phyloP scores from a whole-genome alignment of 2,113 vertebrate genomes.

The Syngnathus typhle region DNA sequence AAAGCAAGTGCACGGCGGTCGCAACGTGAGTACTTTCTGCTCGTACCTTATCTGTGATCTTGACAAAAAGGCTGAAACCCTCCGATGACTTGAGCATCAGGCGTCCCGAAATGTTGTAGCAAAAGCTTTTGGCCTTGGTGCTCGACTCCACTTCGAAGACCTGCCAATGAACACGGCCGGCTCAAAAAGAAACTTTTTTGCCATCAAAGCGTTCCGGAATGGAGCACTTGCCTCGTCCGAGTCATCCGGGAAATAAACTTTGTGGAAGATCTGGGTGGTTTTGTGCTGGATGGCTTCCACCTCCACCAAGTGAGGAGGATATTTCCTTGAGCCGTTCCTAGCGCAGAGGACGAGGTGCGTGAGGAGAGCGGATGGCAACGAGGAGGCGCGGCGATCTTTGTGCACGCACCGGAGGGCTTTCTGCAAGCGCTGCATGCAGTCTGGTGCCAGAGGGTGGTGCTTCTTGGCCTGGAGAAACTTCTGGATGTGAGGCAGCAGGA shows the following conservation, averaged over 20 bases:
- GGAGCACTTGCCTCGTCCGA: conserved; percentile 83
- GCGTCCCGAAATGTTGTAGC: conserved; percentile 86
- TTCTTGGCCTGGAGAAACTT: conserved; percentile 93
- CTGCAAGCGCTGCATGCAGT: conserved; percentile 94
- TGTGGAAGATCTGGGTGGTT: conserved; percentile 98
- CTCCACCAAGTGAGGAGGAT: conserved; percentile 93
- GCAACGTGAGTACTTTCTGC: not conserved
- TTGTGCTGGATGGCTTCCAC: conserved; percentile 99
- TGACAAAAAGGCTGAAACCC: conserved; percentile 97
- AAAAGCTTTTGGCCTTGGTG: conserved; percentile 98
- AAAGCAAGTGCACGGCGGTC: too few relatives aligned
- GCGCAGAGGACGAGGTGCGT: not conserved
- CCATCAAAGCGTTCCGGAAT: not conserved
- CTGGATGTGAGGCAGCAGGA: conserved; percentile 90
- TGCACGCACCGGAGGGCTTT: conserved; percentile 83
- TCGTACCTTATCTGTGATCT: conserved; percentile 94
- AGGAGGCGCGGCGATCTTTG: too few relatives aligned
- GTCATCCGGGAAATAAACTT: conserved; percentile 97
- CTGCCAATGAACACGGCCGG: conserved; percentile 50
- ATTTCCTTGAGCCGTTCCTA: conserved; percentile 94
- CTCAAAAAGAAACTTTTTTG: not conserved
- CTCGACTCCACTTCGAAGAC: conserved; percentile 98
- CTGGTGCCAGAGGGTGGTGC: conserved; percentile 79
- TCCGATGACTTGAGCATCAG: conserved; percentile 87
- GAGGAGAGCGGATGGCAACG: not conserved